Evolutionary conservation across 2,113 vertebrate genomes (phyloP).

Genomic region (Pyrgilauda ruficollis): DNA sequence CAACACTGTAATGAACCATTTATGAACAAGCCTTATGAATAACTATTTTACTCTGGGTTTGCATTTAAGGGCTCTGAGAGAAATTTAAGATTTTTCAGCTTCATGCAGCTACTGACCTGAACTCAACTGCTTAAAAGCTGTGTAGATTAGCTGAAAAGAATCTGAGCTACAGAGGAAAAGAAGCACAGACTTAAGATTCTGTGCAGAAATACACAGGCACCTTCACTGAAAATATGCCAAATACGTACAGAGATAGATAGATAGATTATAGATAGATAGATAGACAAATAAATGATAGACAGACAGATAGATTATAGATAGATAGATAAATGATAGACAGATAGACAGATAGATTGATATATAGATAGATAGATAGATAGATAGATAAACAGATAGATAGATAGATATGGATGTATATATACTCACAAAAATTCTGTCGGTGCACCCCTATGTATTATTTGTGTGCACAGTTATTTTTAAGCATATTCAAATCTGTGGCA

Average conservation of each 20-base stretch:
- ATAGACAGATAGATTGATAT: not conserved
- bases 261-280: not conserved
- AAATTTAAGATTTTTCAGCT: not conserved
- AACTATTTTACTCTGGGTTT: not conserved
- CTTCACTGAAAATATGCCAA: not conserved
- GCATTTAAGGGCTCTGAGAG: not conserved
- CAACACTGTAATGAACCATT: not conserved
- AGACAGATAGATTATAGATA: not conserved
- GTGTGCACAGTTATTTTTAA: not conserved
- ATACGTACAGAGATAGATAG: not conserved
- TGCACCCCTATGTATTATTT: not conserved
- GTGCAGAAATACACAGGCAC: not conserved
- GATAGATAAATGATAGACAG: too few species aligned
- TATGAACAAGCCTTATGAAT: not conserved
- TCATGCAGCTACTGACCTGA: not conserved
- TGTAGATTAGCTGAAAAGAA: not conserved
- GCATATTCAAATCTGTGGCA: not conserved
- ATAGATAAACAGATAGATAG: not conserved
- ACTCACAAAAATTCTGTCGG: not conserved
- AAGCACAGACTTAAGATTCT: not conserved
- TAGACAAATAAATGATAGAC: too few species aligned
- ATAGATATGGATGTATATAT: rapidly evolving
- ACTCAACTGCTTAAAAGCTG: not conserved
- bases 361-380: too few species aligned
- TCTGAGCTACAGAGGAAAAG: not conserved